phyloP scores from a whole-genome alignment of 53 echinoderm and acorn worm species.

The Holothuria leucospilota region DNA sequence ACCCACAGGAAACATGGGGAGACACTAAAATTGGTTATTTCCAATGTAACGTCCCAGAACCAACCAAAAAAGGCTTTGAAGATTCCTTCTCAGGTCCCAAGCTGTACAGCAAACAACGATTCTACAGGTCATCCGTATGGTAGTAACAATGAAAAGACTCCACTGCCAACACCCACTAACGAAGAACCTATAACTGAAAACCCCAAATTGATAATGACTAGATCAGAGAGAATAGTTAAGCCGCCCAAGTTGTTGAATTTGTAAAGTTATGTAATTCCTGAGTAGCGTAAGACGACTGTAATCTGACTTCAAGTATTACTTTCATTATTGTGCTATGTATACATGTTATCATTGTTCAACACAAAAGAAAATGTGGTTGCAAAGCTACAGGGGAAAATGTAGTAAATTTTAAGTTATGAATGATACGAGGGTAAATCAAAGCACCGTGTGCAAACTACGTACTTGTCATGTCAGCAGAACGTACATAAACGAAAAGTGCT shows the following conservation, averaged over 20 bases:
- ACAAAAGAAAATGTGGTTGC: background rate
- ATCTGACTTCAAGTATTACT: background rate
- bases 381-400: conserved; percentile 22
- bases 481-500: no score
- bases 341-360: background rate
- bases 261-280: background rate
- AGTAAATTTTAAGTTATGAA: background rate
- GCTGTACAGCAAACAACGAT: background rate
- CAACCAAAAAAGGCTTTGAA: no score
- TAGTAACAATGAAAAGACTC: background rate
- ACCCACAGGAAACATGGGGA: background rate
- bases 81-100: no score
- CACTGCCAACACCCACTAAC: background rate
- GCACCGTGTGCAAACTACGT: no score
- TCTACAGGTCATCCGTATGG: background rate
- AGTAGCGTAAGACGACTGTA: background rate
- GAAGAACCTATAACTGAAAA: background rate
- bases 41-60: background rate
- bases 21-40: background rate
- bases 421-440: no score
- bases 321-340: background rate
- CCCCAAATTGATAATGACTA: background rate
- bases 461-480: no score
- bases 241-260: conserved; percentile 10
- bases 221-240: background rate